Conservation (phyloP, 2,797 vertebrate genomes). For the Knipowitschia caucasica region DNA sequence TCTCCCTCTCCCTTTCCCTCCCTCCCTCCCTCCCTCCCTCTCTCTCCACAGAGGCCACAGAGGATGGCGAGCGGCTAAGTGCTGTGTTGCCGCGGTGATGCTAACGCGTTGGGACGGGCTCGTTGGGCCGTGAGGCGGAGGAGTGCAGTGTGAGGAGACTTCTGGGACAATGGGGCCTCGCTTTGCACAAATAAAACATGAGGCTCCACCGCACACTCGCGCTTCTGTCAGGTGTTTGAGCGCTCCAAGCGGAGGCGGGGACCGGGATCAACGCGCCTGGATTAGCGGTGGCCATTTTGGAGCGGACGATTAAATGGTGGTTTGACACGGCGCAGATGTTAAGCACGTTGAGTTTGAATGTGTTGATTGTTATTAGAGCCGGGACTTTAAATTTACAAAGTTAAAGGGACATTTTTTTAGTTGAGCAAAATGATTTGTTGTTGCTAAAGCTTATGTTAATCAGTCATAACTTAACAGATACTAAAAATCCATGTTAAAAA, state of each 20-base stretch:
- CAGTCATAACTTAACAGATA: too few species aligned
- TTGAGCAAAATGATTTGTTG: too few species aligned
- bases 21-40: conserved; percentile 56
- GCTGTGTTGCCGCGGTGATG: conserved; percentile 71
- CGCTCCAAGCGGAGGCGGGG: conserved; percentile 26
- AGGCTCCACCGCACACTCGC: conserved; percentile 70
- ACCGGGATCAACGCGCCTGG: conserved; percentile 49
- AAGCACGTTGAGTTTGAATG: too few species aligned
- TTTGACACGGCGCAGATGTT: too few species aligned
- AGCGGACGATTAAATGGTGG: not conserved
- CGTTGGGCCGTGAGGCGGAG: conserved; percentile 76
- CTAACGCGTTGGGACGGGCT: conserved; percentile 72
- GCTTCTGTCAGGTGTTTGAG: conserved; percentile 66
- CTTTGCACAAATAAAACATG: conserved; percentile 82
- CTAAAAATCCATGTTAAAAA: too few species aligned
- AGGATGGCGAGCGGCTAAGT: conserved; percentile 78
- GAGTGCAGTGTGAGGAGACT: conserved; percentile 80
- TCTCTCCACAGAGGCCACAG: conserved; percentile 72
- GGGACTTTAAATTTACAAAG: too few species aligned
- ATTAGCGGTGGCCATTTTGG: conserved; percentile 35
- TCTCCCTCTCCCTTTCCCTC: conserved; percentile 53
- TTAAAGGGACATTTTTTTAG: too few species aligned
- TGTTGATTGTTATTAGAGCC: too few species aligned
- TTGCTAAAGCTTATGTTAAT: too few species aligned
- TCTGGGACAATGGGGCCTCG: conserved; percentile 80